Evolutionary conservation across 1,140 invertebrate species (phyloP).

Genomic region (Penaeus chinensis): DNA sequence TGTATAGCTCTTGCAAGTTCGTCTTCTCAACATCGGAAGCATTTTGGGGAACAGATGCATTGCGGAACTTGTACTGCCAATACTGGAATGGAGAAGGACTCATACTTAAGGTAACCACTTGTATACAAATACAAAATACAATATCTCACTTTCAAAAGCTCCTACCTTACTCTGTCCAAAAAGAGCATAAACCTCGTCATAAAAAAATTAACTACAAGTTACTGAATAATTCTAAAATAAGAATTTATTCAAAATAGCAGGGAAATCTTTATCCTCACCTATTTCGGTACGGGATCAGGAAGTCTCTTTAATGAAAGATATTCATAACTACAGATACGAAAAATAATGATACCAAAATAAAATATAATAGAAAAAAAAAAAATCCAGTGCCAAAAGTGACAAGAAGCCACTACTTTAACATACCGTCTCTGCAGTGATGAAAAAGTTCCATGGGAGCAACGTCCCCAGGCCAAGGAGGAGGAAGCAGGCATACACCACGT

Average conservation of each 20-base stretch:
- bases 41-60: constrained; percentile 72
- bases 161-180: too few relatives aligned
- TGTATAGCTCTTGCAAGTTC: constrained; percentile 53
- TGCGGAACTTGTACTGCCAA: constrained; percentile 94
- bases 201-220: too few relatives aligned
- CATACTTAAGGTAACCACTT: neutral
- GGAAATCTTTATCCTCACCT: too few relatives aligned
- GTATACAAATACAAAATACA: constrained; percentile 10
- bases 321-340: too few relatives aligned
- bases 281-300: too few relatives aligned
- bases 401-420: constrained; percentile 68
- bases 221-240: too few relatives aligned
- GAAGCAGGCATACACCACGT: constrained; percentile 85
- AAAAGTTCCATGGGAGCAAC: constrained; percentile 94
- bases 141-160: too few relatives aligned
- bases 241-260: too few relatives aligned
- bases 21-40: constrained; percentile 35
- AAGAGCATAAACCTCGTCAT: too few relatives aligned
- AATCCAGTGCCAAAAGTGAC: neutral
- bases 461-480: constrained; percentile 91
- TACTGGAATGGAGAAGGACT: constrained; percentile 77
- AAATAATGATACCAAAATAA: neutral
- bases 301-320: too few relatives aligned
- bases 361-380: neutral
- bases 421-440: constrained; percentile 94